A percentile compares a stretch with the other conserved stretches of the same genome.
Evolutionary conservation across 2,888 invertebrate genomes (phyloP).

Genomic region (Willowsia nigromaculata): DNA sequence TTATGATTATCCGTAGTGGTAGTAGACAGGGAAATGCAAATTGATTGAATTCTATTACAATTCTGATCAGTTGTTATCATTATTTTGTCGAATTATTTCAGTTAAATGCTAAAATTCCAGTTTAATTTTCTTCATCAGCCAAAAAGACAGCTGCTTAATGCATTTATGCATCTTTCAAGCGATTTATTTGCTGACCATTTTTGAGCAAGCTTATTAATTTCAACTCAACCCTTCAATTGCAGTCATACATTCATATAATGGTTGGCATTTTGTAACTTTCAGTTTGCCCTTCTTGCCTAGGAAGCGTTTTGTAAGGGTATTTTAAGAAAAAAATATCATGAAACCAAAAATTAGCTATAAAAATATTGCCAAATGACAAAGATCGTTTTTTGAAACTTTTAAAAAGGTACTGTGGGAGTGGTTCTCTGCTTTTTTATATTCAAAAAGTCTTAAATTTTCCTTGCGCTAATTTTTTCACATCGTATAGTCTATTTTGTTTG

Average conservation of each 20-base stretch:
- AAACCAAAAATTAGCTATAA: not conserved
- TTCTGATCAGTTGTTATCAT: not conserved
- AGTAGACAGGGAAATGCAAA: conserved; percentile 9
- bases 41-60: conserved; percentile 14
- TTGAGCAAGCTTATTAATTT: conserved; percentile 22
- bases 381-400: not conserved
- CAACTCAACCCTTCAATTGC: not conserved
- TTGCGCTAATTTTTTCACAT: not conserved
- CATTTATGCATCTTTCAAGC: not conserved
- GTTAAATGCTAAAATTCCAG: not conserved
- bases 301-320: not conserved
- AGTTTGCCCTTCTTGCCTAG: not conserved
- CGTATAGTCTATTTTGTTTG: too few species aligned
- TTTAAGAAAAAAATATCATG: not conserved
- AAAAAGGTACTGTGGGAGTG: not conserved
- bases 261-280: too few species aligned
- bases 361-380: not conserved
- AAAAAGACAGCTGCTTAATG: not conserved
- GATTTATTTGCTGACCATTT: not conserved
- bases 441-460: not conserved
- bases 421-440: not conserved
- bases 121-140: not conserved
- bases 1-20: not conserved
- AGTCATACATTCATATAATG: not conserved
- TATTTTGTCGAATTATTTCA: not conserved